phyloP scores from a whole-genome alignment of 2,797 vertebrate species.

The Lacerta viridis region DNA sequence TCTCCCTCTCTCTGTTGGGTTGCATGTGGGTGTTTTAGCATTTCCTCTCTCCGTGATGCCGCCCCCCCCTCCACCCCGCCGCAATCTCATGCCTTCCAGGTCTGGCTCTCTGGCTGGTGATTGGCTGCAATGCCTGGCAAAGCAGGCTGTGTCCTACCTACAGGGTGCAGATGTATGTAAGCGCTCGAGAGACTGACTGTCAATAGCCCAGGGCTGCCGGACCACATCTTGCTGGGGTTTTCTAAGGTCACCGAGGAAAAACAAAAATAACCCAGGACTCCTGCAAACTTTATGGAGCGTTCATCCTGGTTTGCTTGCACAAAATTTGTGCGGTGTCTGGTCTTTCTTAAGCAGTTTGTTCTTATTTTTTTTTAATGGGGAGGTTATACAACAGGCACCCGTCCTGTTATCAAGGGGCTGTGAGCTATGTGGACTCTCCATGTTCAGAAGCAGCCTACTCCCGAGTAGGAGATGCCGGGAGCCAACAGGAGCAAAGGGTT shows the following conservation, averaged over 20 bases:
- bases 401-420: no score
- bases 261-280: not conserved
- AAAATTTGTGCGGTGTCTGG: no score
- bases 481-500: no score
- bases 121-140: conserved; percentile 34
- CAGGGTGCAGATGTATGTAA: conserved; percentile 75
- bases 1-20: not conserved
- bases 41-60: not conserved
- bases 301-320: no score
- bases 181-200: conserved; percentile 75
- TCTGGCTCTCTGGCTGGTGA: conserved; percentile 48
- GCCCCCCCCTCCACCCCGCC: no score
- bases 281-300: no score
- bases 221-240: conserved; percentile 51
- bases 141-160: conserved; percentile 70
- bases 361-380: no score
- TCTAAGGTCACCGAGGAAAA: not conserved
- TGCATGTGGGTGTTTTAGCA: not conserved
- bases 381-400: no score
- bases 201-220: conserved; percentile 78
- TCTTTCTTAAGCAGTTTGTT: no score
- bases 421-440: no score
- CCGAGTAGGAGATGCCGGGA: no score
- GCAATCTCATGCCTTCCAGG: not conserved
- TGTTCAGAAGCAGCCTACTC: no score